A percentile compares a stretch with the other conserved stretches of the same genome.
Conservation (phyloP, 64 coral and sea anemone species). For the Stichodactyla mertensii region DNA sequence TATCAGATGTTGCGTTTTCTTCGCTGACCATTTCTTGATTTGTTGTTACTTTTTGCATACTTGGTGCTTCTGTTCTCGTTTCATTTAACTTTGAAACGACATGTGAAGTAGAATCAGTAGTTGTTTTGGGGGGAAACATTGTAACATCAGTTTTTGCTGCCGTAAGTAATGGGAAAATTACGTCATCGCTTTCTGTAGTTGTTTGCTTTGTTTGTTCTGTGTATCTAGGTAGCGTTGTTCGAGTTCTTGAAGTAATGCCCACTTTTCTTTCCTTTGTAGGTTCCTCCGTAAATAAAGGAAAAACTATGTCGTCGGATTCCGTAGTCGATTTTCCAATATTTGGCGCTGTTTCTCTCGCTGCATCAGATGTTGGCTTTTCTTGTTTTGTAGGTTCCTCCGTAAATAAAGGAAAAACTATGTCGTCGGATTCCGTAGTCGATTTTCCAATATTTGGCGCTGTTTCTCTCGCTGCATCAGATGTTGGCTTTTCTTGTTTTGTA, state of each 20-base stretch:
- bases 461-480: too few relatives aligned
- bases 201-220: neutral
- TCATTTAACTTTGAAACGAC: neutral
- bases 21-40: neutral
- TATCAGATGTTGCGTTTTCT: neutral
- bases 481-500: too few relatives aligned
- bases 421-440: too few relatives aligned
- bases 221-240: neutral
- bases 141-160: neutral
- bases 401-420: too few relatives aligned
- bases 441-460: too few relatives aligned
- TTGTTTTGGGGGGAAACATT: neutral
- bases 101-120: neutral
- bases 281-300: too few relatives aligned
- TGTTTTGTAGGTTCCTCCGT: too few relatives aligned
- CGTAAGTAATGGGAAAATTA: neutral
- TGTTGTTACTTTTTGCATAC: neutral
- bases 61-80: neutral
- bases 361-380: too few relatives aligned
- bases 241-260: neutral
- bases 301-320: too few relatives aligned
- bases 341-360: too few relatives aligned
- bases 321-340: too few relatives aligned
- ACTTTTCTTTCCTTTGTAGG: neutral
- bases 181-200: neutral